Evolutionary conservation across 2,888 invertebrate species (phyloP), one percentile per base, ranked within the genome.

Genomic region (Acrobasis consociella): DNA sequence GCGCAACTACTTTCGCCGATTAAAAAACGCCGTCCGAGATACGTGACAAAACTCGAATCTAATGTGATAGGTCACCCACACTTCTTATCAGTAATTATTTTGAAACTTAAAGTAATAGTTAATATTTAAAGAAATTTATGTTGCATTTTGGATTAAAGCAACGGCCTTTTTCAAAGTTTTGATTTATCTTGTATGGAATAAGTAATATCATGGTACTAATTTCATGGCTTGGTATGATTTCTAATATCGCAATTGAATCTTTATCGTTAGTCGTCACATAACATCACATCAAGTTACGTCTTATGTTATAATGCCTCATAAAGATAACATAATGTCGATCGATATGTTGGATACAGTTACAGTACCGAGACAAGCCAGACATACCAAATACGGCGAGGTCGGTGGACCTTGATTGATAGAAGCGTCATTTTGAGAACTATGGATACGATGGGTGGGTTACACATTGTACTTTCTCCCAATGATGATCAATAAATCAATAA

Each of bases 1-100:
- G 86, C 85, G 83, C 84, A 83, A 84, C 83, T 83, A 89, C 91
- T 90, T 91, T 91, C 91, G 86, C 90, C 88, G 87, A 86, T 88
- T 86, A 85, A 81, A 86, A 84, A 78, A 67, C 72, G 77, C 73
- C 72, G 77, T 73, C 71, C 74, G 71, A 84, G 80, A 83, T 69
- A 85, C 82, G 82, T 82, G 87, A 84, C 81, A 77, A 78, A 76
- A 74, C 72, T 75, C 71, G 72, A 72, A 79, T 72, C 73, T 74
- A 77, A 80, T 80, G 81, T 72, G 72, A 83, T n/a, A n/a, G 11
- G 13, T 46, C 46, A 10, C 46, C 46, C 46, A 46, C 46, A 46
- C 13, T 46, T n/a, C n/a, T 46, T 46, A 46, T 13, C 10, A 11
- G 13, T 42, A 42, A 9, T 5, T n/a, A 46, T n/a, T 46, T 11